These are phyloP conservation scores for Manis javanica DNA, from an alignment of 2,797 vertebrate genomes.

Conservation along the genomic window DNA sequence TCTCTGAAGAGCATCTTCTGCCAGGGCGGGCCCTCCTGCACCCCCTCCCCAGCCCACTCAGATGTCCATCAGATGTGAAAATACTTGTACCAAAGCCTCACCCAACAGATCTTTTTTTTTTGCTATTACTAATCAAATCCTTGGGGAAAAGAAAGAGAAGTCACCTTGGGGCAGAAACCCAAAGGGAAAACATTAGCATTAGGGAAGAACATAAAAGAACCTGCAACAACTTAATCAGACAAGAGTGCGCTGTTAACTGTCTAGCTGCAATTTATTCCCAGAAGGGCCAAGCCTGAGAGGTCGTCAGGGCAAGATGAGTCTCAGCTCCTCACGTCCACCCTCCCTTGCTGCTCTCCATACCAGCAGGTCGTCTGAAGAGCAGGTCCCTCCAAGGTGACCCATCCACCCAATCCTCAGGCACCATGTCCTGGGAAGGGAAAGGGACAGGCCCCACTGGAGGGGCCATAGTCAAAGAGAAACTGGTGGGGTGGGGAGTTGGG, in stretches of 20 bases:
- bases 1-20: neutral
- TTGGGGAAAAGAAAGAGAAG: neutral
- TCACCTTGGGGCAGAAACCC: neutral
- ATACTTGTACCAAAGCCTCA: neutral
- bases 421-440: neutral
- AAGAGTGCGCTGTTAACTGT: neutral
- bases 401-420: neutral
- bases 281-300: neutral
- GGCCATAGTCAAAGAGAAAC: neutral
- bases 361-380: neutral
- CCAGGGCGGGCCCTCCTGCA: neutral
- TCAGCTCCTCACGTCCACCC: neutral
- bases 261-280: neutral
- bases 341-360: neutral
- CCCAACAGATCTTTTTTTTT: neutral
- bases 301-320: neutral
- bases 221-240: neutral
- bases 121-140: neutral
- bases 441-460: neutral
- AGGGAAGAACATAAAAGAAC: neutral
- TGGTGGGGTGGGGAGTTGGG: neutral
- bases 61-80: neutral
- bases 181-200: neutral
- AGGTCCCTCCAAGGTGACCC: neutral
- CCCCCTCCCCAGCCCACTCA: neutral